Evolutionary conservation across 2,888 invertebrate species (phyloP).

Genomic region (Sphecodes monilicornis): DNA sequence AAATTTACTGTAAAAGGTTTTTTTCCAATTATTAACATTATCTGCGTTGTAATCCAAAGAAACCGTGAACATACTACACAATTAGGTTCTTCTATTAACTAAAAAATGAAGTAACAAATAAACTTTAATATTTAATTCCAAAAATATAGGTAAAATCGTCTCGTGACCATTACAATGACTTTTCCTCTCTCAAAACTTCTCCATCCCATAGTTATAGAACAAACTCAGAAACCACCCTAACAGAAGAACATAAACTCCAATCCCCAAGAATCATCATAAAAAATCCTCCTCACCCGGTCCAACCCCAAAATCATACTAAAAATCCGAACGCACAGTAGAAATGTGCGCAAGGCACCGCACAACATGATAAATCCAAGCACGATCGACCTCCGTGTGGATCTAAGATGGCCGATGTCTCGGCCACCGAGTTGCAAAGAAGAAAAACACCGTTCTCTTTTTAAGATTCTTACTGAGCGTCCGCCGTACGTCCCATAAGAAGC

Average conservation of each 20-base stretch:
- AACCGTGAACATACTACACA: not conserved
- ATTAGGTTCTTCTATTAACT: too few relatives aligned
- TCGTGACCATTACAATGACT: too few relatives aligned
- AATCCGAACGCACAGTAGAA: not conserved
- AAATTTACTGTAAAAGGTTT: not conserved
- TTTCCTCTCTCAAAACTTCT: not conserved
- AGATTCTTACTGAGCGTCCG: conserved; percentile 80
- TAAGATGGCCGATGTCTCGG: conserved; percentile 11
- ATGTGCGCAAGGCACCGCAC: not conserved
- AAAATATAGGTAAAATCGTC: too few relatives aligned
- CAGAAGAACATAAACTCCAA: too few relatives aligned
- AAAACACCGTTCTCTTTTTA: not conserved
- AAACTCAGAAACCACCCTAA: not conserved
- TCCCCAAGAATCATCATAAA: not conserved
- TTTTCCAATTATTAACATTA: not conserved
- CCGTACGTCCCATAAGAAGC: conserved; percentile 71
- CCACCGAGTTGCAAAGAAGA: not conserved
- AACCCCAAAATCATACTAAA: not conserved
- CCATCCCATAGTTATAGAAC: not conserved
- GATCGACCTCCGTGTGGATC: not conserved
- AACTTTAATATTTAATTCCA: not conserved
- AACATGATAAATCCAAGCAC: not conserved
- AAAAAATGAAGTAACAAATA: too few relatives aligned
- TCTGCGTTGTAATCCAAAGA: not conserved
- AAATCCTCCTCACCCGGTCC: not conserved